These are phyloP conservation scores for Charadrius vociferus DNA, from an alignment of 2,113 vertebrate species.

Conservation along the genomic window DNA sequence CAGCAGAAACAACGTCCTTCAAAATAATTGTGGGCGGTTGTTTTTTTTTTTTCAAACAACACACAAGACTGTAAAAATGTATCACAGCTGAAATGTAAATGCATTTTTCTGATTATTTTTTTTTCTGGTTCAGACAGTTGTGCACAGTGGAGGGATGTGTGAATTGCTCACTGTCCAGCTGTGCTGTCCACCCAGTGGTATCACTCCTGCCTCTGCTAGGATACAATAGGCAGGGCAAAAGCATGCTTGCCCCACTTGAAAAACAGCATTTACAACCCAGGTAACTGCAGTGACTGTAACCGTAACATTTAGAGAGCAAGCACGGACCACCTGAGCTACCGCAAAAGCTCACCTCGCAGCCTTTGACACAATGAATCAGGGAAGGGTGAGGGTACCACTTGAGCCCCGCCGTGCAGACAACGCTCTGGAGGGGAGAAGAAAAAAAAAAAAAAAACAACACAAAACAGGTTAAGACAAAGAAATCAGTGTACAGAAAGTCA, in stretches of 20 bases:
- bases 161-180: not conserved
- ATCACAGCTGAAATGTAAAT: not conserved
- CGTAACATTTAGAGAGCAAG: not conserved
- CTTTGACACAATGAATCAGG: slow-evolving; percentile 93
- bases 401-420: slow-evolving; percentile 92
- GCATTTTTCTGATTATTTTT: not conserved
- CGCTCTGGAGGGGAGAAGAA: slow-evolving; percentile 77
- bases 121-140: not conserved
- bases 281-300: not conserved
- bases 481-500: slow-evolving; percentile 44
- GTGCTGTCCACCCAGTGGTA: not conserved
- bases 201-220: not conserved
- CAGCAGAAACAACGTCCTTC: not conserved
- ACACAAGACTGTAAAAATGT: not conserved
- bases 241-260: not conserved
- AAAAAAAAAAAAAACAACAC: not conserved
- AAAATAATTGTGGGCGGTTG: not conserved
- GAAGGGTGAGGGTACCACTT: slow-evolving; percentile 95
- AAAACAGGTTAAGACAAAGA: slow-evolving; percentile 15
- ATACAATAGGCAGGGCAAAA: not conserved
- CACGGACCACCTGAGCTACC: not conserved
- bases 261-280: not conserved
- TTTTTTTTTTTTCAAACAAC: not conserved
- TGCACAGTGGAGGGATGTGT: not conserved
- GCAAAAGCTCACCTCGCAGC: slow-evolving; percentile 88